Base-by-base conservation (phyloP, 2,888 invertebrate species). In the Apodemia hepburni region DNA sequence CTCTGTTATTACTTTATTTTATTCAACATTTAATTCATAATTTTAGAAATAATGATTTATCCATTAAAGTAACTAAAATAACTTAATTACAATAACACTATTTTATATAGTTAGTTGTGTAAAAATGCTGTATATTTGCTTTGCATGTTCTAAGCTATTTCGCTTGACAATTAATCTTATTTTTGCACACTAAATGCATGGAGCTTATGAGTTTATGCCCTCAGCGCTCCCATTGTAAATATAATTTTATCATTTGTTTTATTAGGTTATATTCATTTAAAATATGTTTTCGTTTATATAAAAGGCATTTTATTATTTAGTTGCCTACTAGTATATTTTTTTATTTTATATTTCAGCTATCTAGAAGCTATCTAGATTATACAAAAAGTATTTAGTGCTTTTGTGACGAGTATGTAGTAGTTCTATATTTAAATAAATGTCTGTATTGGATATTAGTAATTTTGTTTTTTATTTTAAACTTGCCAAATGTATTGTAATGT, bases 161-260 rank as follows among this genome's bases (percentile, higher is more conserved):
- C 33, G 58, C 59, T 66, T 66, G 49, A 29, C 58, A 65, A 63
- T 61, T 63, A 54, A 42, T 47, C 57, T 64, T 62, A 59, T 58
- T 62, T 57, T 65, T 65, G 61, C 54, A n/a, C 54, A 65, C 60
- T 62, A 61, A 63, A 67, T 64, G 72, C 68, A 65, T 69, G 70
- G 76, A 84, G 84, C 86, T 83, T 69, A 79, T 87, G 88, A 84
- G 79, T 70, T 87, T 89, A 86, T 88, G 87, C 79, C 85, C 87
- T 81, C 85, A 84, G 67, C 80, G 70, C 84, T 88, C 87, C 86
- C 87, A 72, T 57, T 47, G 38, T 61, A 35, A 59, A 59, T 64
- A 42, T 8, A 42, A 59, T 47, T 58, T 27, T 63, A 3, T 54
- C 61, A 42, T 22, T 38, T 22, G 22, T 59, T 15, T 17, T 3